Conservation (phyloP, 2,113 vertebrate species). For the Struthidea cinerea region DNA sequence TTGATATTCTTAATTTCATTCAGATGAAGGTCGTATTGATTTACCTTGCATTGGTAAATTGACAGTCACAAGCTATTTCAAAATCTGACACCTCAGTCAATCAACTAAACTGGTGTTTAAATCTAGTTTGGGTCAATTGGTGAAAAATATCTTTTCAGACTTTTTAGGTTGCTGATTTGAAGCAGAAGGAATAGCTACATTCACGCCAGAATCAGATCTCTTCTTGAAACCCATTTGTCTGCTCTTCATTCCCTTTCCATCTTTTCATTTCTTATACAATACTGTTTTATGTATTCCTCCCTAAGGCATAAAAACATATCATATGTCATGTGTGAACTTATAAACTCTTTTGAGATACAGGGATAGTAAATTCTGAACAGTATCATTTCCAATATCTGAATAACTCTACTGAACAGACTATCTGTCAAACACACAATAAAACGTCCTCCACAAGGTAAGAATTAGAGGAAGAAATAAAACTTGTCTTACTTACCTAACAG, state of each 20-base stretch:
- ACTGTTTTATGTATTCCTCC: background rate
- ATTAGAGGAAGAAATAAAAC: background rate
- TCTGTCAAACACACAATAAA: background rate
- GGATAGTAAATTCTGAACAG: background rate
- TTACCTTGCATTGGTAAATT: background rate
- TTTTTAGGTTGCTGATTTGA: background rate
- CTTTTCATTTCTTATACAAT: background rate
- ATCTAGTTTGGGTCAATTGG: background rate
- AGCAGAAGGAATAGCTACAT: background rate
- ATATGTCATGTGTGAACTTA: background rate
- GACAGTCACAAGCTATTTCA: background rate
- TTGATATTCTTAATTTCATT: background rate
- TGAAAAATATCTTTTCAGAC: background rate
- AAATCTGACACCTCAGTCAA: background rate
- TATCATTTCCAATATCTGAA: background rate
- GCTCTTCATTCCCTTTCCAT: background rate
- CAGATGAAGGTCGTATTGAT: background rate
- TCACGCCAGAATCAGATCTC: background rate
- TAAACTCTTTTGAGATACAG: background rate
- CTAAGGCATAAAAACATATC: background rate
- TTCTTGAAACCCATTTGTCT: background rate
- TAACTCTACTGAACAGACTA: background rate
- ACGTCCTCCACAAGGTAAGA: background rate
- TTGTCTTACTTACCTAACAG: background rate
- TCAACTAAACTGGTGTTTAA: background rate